phyloP scores from a whole-genome alignment of 2,888 invertebrate genomes.

The Pristionchus arcanus region DNA sequence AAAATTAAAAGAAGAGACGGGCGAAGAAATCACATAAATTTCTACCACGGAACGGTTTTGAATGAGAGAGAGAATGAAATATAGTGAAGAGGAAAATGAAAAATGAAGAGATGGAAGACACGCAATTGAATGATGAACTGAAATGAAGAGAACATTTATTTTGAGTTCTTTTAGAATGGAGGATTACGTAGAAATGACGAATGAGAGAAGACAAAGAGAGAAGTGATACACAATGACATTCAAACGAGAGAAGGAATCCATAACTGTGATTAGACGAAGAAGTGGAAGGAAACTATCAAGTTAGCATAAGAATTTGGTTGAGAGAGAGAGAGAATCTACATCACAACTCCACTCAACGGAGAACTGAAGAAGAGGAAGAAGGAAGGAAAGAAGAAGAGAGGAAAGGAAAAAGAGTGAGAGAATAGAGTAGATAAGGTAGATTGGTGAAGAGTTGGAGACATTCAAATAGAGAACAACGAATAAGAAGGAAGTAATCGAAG shows the following conservation, averaged over 20 bases:
- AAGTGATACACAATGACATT: not conserved
- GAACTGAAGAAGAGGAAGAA: slow-evolving; percentile 28
- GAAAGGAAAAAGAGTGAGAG: slow-evolving; percentile 44
- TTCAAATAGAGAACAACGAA: not conserved
- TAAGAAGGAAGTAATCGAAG: not conserved
- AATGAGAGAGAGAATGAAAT: not conserved
- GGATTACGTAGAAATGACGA: slow-evolving; percentile 32
- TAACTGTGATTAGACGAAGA: not conserved
- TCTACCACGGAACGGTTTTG: not conserved
- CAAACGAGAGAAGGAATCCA: not conserved
- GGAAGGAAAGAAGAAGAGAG: slow-evolving; percentile 47
- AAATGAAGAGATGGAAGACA: slow-evolving; percentile 36
- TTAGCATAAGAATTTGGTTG: not conserved
- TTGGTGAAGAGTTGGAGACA: not conserved
- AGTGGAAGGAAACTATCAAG: not conserved
- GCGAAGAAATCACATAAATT: slow-evolving; percentile 14
- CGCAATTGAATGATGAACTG: not conserved
- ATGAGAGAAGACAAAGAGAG: not conserved
- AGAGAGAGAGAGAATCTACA: slow-evolving; percentile 14
- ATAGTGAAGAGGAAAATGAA: not conserved
- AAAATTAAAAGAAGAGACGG: slow-evolving; percentile 11
- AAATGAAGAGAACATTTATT: not conserved
- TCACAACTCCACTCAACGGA: not conserved
- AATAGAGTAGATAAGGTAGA: slow-evolving; percentile 51
- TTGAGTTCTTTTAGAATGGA: not conserved